Evolutionary conservation across 1,140 invertebrate genomes (phyloP).

Genomic region (Sycophaga agraensis): DNA sequence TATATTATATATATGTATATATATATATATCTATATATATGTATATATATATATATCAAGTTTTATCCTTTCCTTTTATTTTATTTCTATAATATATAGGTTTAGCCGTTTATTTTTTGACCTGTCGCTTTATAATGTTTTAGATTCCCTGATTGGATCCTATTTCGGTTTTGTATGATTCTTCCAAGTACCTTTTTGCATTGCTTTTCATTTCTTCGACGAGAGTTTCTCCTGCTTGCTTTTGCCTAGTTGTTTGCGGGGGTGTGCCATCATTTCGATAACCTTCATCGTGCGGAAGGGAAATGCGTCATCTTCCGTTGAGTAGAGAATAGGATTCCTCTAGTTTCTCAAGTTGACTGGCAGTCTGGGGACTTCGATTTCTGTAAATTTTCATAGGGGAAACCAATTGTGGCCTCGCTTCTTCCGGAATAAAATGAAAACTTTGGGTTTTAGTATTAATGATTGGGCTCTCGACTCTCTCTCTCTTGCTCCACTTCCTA

Average conservation of each 20-base stretch:
- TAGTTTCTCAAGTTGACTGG: background rate
- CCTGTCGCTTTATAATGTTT: constrained; percentile 6
- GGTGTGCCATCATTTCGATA: background rate
- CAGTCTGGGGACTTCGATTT: background rate
- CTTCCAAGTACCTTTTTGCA: constrained; percentile 13
- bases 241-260: background rate
- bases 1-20: constrained; percentile 19
- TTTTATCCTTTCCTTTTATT: no score
- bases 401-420: background rate
- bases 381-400: background rate
- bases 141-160: constrained; percentile 25
- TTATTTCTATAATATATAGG: constrained; percentile 23
- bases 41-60: constrained; percentile 16
- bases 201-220: constrained; percentile 3
- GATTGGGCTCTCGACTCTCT: constrained; percentile 30
- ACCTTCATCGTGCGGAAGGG: constrained; percentile 13
- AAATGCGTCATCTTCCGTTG: background rate
- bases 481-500: constrained; percentile 7
- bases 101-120: constrained; percentile 24
- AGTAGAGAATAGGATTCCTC: background rate
- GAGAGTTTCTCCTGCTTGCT: constrained; percentile 12
- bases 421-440: constrained; percentile 24
- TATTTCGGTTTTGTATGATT: constrained; percentile 11
- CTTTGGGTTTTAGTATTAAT: constrained; percentile 57
- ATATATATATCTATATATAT: constrained; percentile 28